Percentiles rank a stretch among this genome's conserved stretches.
Conservation (phyloP, 2,113 vertebrate genomes). For the Monopterus albus region DNA sequence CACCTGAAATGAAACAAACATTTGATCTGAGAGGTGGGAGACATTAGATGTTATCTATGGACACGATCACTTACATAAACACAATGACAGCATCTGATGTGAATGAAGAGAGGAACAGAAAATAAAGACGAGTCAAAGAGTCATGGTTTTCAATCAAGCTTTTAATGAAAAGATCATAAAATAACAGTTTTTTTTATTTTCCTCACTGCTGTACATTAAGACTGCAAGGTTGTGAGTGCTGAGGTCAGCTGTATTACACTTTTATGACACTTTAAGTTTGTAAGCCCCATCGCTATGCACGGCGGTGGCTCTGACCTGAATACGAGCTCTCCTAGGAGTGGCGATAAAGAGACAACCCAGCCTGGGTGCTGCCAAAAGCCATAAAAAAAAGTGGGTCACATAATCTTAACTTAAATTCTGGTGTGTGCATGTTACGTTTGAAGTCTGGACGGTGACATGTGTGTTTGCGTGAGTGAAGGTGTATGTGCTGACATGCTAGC, state of each 20-base stretch:
- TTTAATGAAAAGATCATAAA: slow-evolving; percentile 99
- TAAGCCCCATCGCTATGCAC: slow-evolving; percentile 79
- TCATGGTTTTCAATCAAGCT: slow-evolving; percentile 93
- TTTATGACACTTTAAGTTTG: slow-evolving; percentile 90
- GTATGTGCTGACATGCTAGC: slow-evolving; percentile 28
- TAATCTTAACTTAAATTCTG: slow-evolving; percentile 58
- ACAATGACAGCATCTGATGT: not conserved
- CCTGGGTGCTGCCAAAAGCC: slow-evolving; percentile 83
- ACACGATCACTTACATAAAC: not conserved
- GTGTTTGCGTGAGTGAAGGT: slow-evolving; percentile 35
- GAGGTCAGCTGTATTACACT: slow-evolving; percentile 89
- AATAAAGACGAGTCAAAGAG: slow-evolving; percentile 22
- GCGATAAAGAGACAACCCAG: slow-evolving; percentile 82
- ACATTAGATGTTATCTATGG: not conserved
- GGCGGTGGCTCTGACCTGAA: slow-evolving; percentile 91
- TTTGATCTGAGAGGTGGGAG: not conserved
- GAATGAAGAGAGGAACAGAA: not conserved
- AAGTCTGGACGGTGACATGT: slow-evolving; percentile 49
- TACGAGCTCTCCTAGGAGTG: slow-evolving; percentile 87
- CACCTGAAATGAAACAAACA: slow-evolving; percentile 14
- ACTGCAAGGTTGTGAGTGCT: slow-evolving; percentile 97
- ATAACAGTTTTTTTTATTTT: slow-evolving; percentile 96
- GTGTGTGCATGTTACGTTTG: slow-evolving; percentile 44
- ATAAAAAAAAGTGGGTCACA: slow-evolving; percentile 60
- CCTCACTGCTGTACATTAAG: slow-evolving; percentile 99